phyloP scores from a whole-genome alignment of 2,797 vertebrate genomes.

The Vespertilio murinus region DNA sequence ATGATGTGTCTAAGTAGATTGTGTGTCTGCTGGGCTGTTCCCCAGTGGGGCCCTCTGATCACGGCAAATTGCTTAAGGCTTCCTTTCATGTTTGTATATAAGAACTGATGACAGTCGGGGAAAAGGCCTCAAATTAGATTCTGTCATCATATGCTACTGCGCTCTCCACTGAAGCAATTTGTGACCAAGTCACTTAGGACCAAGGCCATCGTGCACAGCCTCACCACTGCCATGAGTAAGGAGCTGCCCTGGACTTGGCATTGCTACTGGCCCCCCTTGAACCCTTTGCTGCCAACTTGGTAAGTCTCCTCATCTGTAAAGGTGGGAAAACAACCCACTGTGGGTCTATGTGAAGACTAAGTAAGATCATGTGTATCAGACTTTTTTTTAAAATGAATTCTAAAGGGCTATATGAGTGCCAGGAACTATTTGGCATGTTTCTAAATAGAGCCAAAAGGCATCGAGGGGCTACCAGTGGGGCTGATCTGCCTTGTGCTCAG shows the following conservation, averaged over 20 bases:
- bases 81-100: not conserved
- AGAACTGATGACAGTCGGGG: not conserved
- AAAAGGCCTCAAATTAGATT: not conserved
- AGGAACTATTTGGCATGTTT: not conserved
- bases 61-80: not conserved
- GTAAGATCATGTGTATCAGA: not conserved
- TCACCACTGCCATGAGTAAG: not conserved
- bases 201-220: rapidly evolving
- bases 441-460: not conserved
- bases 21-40: not conserved
- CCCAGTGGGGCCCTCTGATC: not conserved
- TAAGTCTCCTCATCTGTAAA: not conserved
- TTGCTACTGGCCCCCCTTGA: rapidly evolving
- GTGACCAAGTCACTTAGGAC: not conserved
- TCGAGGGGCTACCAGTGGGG: too few species aligned
- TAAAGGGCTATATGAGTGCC: not conserved
- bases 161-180: not conserved
- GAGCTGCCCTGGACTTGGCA: rapidly evolving
- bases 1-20: rapidly evolving
- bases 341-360: not conserved
- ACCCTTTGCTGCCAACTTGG: not conserved
- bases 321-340: not conserved
- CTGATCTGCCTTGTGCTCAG: not conserved
- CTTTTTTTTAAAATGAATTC: not conserved
- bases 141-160: not conserved